Evolutionary conservation across 2,888 invertebrate species (phyloP), one percentile per base, ranked within the genome.

Genomic region (Drosophila infuscata): DNA sequence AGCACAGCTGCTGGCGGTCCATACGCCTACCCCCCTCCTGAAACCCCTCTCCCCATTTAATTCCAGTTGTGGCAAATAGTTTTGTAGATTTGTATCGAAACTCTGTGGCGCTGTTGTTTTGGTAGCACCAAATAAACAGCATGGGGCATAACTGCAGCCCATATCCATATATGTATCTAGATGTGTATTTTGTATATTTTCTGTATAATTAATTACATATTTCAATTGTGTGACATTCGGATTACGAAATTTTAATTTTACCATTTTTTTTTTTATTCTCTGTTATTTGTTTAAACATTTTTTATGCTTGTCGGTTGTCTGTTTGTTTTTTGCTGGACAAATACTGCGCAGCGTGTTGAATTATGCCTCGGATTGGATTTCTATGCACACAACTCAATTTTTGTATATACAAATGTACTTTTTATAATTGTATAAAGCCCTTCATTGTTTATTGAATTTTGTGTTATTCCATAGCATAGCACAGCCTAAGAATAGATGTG

Each of bases 141-240:
- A 88, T 88, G 90, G 88, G 88, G 79, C 81, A 67, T 48, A 68
- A 76, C 76, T 80, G 66, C 68, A 83, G 69, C 71, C 73, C 63
- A 73, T 71, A 74, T 57, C 60, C 38, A 48, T 3, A 36, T 56
- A 70, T 63, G 74, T 65, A 87, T 76, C 60, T 76, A 74, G 57
- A 76, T 72, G 35, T 62, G 59, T 46, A 30, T 56, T 58, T 41
- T 76, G 75, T 66, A 46, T 65, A 52, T 77, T 48, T 59, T 15
- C 72, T 17, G 66, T 52, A 79, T 79, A 80, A 80, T 80, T 80
- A 80, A 80, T 80, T 80, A 80, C 79, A 78, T 74, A 79, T 82
- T 90, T 85, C 90, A 85, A 85, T 85, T 85, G 85, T 88, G 90
- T 86, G 85, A 85, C 85, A 85, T 62, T 90, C 66, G 81, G 77